phyloP scores from a whole-genome alignment of 2,113 vertebrate genomes.

The Chaetops frenatus region DNA sequence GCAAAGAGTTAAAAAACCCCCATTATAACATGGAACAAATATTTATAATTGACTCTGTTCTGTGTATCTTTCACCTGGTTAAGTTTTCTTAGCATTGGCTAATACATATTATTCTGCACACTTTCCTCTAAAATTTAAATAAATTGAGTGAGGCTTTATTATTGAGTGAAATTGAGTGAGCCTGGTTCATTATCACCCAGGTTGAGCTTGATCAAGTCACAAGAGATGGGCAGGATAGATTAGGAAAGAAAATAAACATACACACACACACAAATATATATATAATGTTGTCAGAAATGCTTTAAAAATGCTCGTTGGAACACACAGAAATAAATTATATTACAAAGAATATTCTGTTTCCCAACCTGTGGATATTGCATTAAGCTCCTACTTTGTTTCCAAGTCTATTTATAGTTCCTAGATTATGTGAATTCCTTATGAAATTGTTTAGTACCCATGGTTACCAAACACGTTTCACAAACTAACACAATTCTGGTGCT shows the following conservation, averaged over 20 bases:
- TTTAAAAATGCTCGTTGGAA: background rate
- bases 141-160: background rate
- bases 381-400: background rate
- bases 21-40: background rate
- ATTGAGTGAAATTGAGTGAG: background rate
- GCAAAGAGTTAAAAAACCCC: background rate
- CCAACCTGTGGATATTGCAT: background rate
- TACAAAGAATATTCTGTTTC: background rate
- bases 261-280: background rate
- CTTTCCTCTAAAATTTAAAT: background rate
- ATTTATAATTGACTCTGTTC: background rate
- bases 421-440: constrained; percentile 14
- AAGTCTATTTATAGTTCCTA: constrained; percentile 31
- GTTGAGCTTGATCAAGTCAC: background rate
- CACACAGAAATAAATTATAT: background rate
- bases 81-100: background rate
- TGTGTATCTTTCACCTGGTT: background rate
- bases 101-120: background rate
- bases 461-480: constrained; percentile 15
- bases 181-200: background rate
- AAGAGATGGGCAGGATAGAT: background rate
- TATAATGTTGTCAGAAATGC: background rate
- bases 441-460: constrained; percentile 53
- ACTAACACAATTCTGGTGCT: background rate
- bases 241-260: background rate